Evolutionary conservation across 1,140 invertebrate species (phyloP).

Genomic region (Brachionus rubens): DNA sequence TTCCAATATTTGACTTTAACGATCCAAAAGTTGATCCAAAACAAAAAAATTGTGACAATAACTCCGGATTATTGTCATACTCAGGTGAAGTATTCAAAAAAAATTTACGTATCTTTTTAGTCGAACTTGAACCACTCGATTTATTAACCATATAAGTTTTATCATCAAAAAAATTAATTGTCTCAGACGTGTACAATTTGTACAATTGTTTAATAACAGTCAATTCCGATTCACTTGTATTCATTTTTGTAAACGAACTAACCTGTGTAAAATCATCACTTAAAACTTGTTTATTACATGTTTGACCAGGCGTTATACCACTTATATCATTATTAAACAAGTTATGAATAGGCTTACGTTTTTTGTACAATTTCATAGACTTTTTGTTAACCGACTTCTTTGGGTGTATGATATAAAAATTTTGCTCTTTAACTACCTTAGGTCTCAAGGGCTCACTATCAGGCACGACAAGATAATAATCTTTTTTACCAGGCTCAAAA

Average conservation of each 20-base stretch:
- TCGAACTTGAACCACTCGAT: conserved; percentile 3
- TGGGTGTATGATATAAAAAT: conserved; percentile 9
- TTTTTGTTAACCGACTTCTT: not conserved
- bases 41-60: not conserved
- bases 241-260: not conserved
- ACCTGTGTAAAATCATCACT: conserved; percentile 3
- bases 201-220: conserved; percentile 1
- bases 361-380: conserved; percentile 5
- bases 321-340: conserved; percentile 23
- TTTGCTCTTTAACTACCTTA: not conserved
- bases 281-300: not conserved
- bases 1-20: not conserved
- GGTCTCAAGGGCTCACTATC: not conserved
- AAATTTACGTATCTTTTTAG: conserved; percentile 1
- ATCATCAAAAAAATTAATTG: conserved; percentile 24
- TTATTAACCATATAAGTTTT: conserved; percentile 15
- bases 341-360: conserved; percentile 16
- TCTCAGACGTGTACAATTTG: conserved; percentile 1
- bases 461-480: not conserved
- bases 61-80: conserved; percentile 27
- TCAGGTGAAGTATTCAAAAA: conserved; percentile 29
- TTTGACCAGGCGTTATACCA: not conserved
- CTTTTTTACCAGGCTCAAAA: not conserved
- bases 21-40: not conserved
- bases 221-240: not conserved